phyloP scores from a whole-genome alignment of 2,797 vertebrate genomes.

The Spheniscus humboldti region DNA sequence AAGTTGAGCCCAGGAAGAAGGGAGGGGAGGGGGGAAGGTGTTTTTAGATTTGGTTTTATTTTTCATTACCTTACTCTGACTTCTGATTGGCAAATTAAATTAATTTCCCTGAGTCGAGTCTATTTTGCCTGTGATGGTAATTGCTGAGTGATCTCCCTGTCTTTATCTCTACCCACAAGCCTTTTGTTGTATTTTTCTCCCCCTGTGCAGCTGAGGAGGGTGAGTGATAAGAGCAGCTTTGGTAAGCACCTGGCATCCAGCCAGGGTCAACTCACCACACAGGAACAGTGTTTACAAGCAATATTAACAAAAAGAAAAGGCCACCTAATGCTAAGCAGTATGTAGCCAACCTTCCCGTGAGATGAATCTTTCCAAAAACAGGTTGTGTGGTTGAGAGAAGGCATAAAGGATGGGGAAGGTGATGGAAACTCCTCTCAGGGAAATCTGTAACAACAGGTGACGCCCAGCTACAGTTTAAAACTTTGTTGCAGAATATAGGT shows the following conservation, averaged over 20 bases:
- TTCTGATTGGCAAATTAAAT: neutral
- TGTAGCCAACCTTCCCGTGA: neutral
- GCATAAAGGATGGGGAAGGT: neutral
- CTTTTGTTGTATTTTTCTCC: too few species aligned
- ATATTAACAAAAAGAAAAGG: neutral
- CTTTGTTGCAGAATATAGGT: neutral
- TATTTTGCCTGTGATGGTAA: neutral
- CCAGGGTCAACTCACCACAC: neutral
- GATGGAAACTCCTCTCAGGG: neutral
- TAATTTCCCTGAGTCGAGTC: neutral
- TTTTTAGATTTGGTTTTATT: neutral
- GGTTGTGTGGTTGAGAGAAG: neutral
- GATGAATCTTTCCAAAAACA: neutral
- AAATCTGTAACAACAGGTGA: neutral
- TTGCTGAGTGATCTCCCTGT: neutral
- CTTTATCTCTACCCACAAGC: neutral
- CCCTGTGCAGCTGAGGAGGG: too few species aligned
- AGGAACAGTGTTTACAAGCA: neutral
- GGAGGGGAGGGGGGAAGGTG: neutral
- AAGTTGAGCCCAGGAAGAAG: neutral
- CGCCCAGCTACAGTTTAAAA: neutral
- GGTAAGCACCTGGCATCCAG: neutral
- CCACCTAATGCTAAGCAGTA: neutral
- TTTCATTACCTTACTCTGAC: neutral
- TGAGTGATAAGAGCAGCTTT: neutral